Evolutionary conservation across 30 jellyfish, hydroid and myxozoan species (phyloP), one percentile per base, ranked within the genome.

Genomic region (Pseudorhiza aurosa): DNA sequence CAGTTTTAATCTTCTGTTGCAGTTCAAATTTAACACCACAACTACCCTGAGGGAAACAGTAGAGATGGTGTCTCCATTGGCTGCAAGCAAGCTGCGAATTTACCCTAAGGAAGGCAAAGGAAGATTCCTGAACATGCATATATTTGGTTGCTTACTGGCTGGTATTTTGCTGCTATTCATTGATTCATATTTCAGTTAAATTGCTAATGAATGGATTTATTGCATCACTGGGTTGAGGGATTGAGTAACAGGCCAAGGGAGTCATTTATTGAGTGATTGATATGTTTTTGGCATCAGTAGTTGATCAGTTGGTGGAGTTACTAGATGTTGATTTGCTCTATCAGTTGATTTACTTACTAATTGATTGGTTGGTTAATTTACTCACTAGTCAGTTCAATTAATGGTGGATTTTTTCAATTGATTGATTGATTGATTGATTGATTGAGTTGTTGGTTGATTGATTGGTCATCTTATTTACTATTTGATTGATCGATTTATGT

Each of bases 21-120:
- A 70, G 83, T n/a, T 36, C 30, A 22, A 70, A 46, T 70, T 70
- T 19, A 29, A 47, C 35, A 70, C 83, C 10, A 14, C 83, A 9
- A 3, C 22, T 30, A 47, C 71, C 55, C 28, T 70, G 24, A 24
- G 42, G 0, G 9, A 19, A 12, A 46, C 18, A 6, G 28, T 47
- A 0, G 24, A 30, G 24, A 70, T 70, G 27, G 21, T 15, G 0
- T 71, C 83, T 14, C 19, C 32, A 51, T 9, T 70, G 9, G 71
- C 71, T 19, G 83, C 83, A 15, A 47, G 36, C 0, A 12, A 43
- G 1, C 25, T 70, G 1, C 31, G 25, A 22, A 55, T 70, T 8
- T 22, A 9, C 47, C 83, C 83, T 8, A 12, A n/a, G 6, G 56
- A 47, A 29, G 30, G 83, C 11, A 29, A 26, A 26, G 17, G 0